These are phyloP conservation scores for Sisyra nigra DNA, from an alignment of 2,888 invertebrate genomes.

Conservation along the genomic window DNA sequence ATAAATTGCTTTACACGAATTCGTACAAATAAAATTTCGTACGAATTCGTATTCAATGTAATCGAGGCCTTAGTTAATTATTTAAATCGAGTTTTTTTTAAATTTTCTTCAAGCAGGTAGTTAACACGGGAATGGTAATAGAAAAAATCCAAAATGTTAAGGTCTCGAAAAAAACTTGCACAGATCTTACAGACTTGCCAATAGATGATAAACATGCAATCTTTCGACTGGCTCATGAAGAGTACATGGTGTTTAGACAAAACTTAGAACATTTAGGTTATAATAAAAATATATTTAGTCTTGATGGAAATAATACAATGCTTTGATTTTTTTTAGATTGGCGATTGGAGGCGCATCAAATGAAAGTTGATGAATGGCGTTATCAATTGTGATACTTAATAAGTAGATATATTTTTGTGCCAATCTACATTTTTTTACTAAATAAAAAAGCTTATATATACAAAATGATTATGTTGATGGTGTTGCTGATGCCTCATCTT, in stretches of 20 bases:
- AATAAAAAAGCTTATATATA: slow-evolving; percentile 8
- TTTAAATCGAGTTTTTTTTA: background rate
- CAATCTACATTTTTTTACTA: slow-evolving; percentile 7
- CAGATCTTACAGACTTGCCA: background rate
- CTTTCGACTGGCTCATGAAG: no score
- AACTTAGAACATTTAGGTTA: no score
- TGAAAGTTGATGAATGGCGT: slow-evolving; percentile 25
- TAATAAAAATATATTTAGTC: no score
- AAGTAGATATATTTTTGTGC: slow-evolving; percentile 13
- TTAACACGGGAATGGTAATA: background rate
- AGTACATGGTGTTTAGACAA: no score
- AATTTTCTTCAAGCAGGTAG: background rate
- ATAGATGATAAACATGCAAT: no score
- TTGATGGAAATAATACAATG: no score
- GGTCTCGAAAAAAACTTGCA: background rate
- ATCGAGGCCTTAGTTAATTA: no score
- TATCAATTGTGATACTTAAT: slow-evolving; percentile 11
- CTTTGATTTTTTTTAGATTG: slow-evolving; percentile 20
- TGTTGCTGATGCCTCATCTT: slow-evolving; percentile 24
- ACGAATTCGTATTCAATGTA: no score
- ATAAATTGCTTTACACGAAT: no score
- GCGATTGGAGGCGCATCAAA: slow-evolving; percentile 22
- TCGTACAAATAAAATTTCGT: no score
- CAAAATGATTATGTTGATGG: slow-evolving; percentile 15
- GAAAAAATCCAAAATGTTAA: background rate